Base-by-base conservation (phyloP, 2,888 invertebrate genomes). In the Drosophila heteroneura region DNA sequence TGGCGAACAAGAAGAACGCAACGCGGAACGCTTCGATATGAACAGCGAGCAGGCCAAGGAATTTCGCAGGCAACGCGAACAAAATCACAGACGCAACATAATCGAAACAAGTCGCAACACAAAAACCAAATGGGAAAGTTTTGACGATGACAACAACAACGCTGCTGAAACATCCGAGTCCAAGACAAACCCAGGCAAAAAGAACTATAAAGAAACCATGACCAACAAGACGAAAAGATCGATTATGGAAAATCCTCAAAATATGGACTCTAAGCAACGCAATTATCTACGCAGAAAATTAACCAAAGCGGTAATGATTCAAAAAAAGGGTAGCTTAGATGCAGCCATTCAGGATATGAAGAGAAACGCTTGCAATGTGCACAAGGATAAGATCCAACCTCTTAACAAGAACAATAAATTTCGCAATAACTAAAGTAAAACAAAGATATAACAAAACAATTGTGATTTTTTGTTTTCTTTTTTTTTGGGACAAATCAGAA, bases 81-180 rank as follows among this genome's bases (percentile, higher is more conserved):
- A 90, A 51, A 91, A 85, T 39, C 83, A 92, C 59, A 76, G 92
- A n/a, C 83, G 84, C 12, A 79, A 79, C 26, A 52, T 90, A 0
- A 92, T 93, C 28, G 81, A 82, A 51, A 68, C 86, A 28, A 86
- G 86, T 37, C 83, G 81, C n/a, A 82, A 83, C 2, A 81, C 89
- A 62, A 69, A 81, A 22, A 88, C 87, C 2, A 72, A 72, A 30
- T 93, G 93, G 93, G 93, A 91, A 64, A 67, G 76, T 6, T 93
- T 93, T 28, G 72, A 87, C 10, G 76, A 91, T 5, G 82, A 79
- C n/a, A 49, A 60, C 22, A 49, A 60, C n/a, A 47, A 58, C 3
- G 41, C 62, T 12, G 26, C 39, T 7, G 16, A 3, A 12, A 39
- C 39, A 14, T 12, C n/a, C 19, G 26, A n/a, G 6, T 1, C 57